phyloP scores from a whole-genome alignment of 2,797 vertebrate species.

The Mionectes olivaceus region DNA sequence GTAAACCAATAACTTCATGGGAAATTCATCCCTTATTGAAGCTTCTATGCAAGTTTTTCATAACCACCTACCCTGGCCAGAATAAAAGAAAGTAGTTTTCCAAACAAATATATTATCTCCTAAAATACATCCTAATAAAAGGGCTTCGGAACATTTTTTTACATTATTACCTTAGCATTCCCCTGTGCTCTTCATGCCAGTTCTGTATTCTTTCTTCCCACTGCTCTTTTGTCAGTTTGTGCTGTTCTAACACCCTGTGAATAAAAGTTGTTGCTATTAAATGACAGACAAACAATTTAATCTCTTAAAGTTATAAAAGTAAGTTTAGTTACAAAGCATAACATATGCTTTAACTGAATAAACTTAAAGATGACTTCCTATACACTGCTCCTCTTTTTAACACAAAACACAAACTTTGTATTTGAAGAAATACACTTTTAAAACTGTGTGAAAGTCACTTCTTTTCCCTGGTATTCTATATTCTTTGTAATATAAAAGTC shows the following conservation, averaged over 20 bases:
- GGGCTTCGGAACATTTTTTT: neutral
- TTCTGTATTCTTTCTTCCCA: slow-evolving; percentile 99
- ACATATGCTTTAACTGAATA: neutral
- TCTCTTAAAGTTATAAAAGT: neutral
- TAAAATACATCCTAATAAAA: neutral
- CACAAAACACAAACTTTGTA: neutral
- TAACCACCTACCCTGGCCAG: neutral
- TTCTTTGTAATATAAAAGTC: neutral
- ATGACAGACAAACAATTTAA: neutral
- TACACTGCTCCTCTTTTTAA: neutral
- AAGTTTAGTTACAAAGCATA: neutral
- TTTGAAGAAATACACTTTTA: neutral
- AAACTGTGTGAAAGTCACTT: neutral
- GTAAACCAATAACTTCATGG: neutral
- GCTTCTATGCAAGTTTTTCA: neutral
- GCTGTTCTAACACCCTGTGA: slow-evolving; percentile 93
- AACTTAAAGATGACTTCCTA: neutral
- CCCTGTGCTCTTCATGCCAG: slow-evolving; percentile 95
- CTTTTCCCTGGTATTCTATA: neutral
- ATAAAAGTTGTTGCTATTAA: slow-evolving; percentile 19
- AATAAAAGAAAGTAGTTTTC: neutral
- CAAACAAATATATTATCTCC: neutral
- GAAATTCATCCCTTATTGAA: neutral
- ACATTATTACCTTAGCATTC: slow-evolving; percentile 89
- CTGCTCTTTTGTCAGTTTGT: slow-evolving; percentile 97